Evolutionary conservation across 2,888 invertebrate genomes (phyloP), one percentile per base, ranked within the genome.

Genomic region (Archips crataeganus): DNA sequence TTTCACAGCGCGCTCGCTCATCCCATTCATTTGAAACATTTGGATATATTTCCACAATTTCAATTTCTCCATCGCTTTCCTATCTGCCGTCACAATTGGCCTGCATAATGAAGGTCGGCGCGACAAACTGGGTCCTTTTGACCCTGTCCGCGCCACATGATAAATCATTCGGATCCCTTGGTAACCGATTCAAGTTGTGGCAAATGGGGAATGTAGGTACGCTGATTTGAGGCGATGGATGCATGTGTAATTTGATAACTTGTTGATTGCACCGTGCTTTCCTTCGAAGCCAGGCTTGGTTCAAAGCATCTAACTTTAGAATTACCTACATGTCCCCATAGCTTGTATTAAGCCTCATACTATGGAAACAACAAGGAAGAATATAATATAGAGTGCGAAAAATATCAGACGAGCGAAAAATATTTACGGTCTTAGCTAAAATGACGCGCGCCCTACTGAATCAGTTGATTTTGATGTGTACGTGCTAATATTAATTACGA

Each of bases 181-280:
- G 34, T 57, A 42, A 54, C 62, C n/a, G 47, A 68, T 62, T 45
- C 45, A 49, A 49, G 39, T 60, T 49, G 57, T 34, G 57, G 57
- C 60, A n/a, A 66, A 61, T 45, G 61, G 34, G 62, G 59, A 64
- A 70, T 36, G 32, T 39, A 23, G 23, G 42, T 32, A 47, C 59
- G 49, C 45, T 49, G 62, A 67, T 71, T 61, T 34, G 51, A 59
- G 39, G 62, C 23, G 49, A 32, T 61, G 45, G 10, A 32, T 61
- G 45, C 11, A 11, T 45, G 51, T 34, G 45, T 67, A 62, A 67
- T 72, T 60, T 66, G 66, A 71, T 71, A 71, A 65, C 71, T 54
- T 71, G 71, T 66, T 71, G 61, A 66, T 66, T 42, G 59, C 64
- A 9, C 42, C 57, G 57, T 57, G 42, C 36, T 63, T 70, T 57